Base-by-base conservation (phyloP, 2,888 invertebrate genomes). In the Ectobius pallidus region DNA sequence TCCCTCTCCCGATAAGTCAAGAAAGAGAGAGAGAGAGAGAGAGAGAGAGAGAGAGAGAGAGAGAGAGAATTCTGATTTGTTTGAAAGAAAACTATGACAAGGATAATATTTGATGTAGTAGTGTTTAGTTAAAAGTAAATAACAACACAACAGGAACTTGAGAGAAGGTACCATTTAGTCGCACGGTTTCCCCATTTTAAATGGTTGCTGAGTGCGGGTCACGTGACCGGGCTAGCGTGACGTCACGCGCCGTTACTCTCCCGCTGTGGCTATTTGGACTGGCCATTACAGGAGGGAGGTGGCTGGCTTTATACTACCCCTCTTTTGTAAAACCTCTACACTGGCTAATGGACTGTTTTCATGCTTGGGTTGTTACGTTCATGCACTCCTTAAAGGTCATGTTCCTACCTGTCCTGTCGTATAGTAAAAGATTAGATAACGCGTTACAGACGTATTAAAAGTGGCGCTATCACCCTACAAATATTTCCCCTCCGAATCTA, bases 311-410 rank as follows among this genome's bases (percentile, higher is more conserved):
- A 18, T 62, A 11, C 39, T 39, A 25, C 52, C 68, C 62, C 71
- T 63, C 52, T 39, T 42, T 63, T 63, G 63, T 39, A 52, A 65
- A 65, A 46, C 65, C 65, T 27, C 46, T 30, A 65, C 65, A 65
- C 27, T 34, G n/a, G 63, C 71, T 71, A 71, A 71, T 71, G 71
- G 71, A 65, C 63, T 65, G 71, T 71, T 71, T 71, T 71, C 71
- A 71, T 71, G 71, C 63, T 39, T 46, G 52, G 52, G 65, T 42
- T 65, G 46, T 65, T 65, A 65, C 25, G 44, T 42, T 42, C 65
- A 65, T 46, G 65, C 65, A 65, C 46, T 46, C n/a, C 65, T 65
- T 65, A 65, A 65, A 65, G 65, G 65, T 46, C 65, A 65, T 65
- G 65, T 46, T 44, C 22, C 46, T 27, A 62, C 39, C 62, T 65